A percentile compares a stretch with the other conserved stretches of the same genome.
Evolutionary conservation across 2,888 invertebrate species (phyloP).

Genomic region (Leptinotarsa juncta): DNA sequence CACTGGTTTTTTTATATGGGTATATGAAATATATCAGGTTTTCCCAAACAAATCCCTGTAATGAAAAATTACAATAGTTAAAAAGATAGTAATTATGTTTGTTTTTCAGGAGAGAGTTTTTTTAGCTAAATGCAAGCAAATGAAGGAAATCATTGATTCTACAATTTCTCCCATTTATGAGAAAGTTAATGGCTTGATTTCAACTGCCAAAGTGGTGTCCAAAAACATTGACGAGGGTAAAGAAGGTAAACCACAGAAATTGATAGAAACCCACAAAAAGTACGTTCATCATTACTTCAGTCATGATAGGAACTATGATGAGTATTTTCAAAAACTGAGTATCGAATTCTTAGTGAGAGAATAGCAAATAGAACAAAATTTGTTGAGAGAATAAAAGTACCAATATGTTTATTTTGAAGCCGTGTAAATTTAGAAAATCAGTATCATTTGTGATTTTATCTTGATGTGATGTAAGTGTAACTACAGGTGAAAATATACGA

Average conservation of each 20-base stretch:
- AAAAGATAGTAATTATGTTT: not conserved
- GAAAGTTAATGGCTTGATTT: slow-evolving; percentile 31
- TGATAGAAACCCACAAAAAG: slow-evolving; percentile 24
- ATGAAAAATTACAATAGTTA: not conserved
- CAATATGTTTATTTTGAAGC: no score
- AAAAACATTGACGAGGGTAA: slow-evolving; percentile 10
- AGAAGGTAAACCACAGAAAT: slow-evolving; percentile 26
- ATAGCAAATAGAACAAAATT: not conserved
- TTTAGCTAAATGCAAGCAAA: slow-evolving; percentile 36
- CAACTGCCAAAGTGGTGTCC: slow-evolving; percentile 22
- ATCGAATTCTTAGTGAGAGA: not conserved
- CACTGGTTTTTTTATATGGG: no score
- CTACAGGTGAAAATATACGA: no score
- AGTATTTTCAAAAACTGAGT: not conserved
- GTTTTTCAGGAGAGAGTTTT: slow-evolving; percentile 41
- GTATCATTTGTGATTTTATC: no score
- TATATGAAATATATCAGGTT: no score
- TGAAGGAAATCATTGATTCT: slow-evolving; percentile 35
- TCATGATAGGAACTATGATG: not conserved
- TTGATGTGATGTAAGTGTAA: no score
- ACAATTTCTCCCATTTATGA: slow-evolving; percentile 31
- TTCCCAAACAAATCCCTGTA: no score
- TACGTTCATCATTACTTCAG: slow-evolving; percentile 29
- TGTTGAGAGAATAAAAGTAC: no score
- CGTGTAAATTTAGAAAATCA: no score